Base-by-base conservation (phyloP, 2,888 invertebrate genomes). In the Hydraecia micacea region DNA sequence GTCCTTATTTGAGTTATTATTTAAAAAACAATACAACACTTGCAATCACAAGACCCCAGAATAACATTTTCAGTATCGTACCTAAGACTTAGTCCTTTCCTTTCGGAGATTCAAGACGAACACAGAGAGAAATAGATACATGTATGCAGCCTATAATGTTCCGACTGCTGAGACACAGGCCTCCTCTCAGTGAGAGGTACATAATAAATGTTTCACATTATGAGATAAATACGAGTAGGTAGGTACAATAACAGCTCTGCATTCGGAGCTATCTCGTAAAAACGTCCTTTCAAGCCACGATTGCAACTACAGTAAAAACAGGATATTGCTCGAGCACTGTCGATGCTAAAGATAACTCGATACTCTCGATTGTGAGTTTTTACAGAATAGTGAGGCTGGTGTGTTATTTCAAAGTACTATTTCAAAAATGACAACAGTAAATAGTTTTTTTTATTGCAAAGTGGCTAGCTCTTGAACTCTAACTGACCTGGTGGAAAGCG, bases 281-380 rank as follows among this genome's bases (percentile, higher is more conserved):
- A 63, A 69, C n/a, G 0, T 18, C 49, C 13, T 18, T 58, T 55
- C 25, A 0, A 49, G 3, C 3, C 58, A 49, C 49, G 32, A 65
- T 79, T 49, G n/a, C 55, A 66, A 21, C 18, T 66, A 25, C 39
- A 73, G 15, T 4, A 42, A 32, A 66, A 81, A 42, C 28, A 58
- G 15, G 25, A 55, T 46, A 46, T 63, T 69, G n/a, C 46, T 25
- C 15, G 15, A 21, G 3, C 7, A 18, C 58, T 36, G 18, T 13
- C 36, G 2, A 65, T 42, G 6, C 42, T 25, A 9, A 73, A 62
- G 21, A 7, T 39, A 63, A 42, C n/a, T 75, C 25, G 18, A 52
- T 32, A 28, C 11, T 21, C 13, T 49, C 1, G 32, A 49, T 69
- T 49, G 68, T 52, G n/a, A 65, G 36, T 28, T 69, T 63, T 70